phyloP scores from a whole-genome alignment of 2,113 vertebrate genomes.

The Lamprologus sp. region DNA sequence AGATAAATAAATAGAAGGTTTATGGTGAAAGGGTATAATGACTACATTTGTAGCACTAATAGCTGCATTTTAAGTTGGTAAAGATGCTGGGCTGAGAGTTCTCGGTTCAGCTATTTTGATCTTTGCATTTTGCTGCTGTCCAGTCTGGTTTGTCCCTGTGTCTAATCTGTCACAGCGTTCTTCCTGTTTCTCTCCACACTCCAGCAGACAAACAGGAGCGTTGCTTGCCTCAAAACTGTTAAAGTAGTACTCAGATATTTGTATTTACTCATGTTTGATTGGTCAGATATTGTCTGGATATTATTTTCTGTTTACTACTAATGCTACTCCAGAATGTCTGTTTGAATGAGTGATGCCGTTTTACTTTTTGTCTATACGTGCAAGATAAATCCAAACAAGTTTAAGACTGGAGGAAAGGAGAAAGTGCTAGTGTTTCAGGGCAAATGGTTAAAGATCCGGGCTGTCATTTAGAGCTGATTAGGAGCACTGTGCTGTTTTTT shows the following conservation, averaged over 20 bases:
- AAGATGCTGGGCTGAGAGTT: neutral
- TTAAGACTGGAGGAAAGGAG: constrained; percentile 2
- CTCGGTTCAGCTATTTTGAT: neutral
- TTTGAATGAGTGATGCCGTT: neutral
- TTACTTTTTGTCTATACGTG: neutral
- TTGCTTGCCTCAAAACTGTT: neutral
- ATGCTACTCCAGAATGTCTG: neutral
- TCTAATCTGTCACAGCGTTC: neutral
- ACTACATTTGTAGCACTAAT: neutral
- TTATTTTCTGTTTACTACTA: neutral
- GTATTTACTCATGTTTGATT: neutral
- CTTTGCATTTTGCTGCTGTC: neutral
- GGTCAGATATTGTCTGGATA: neutral
- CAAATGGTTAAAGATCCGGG: constrained; percentile 52
- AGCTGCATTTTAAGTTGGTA: neutral
- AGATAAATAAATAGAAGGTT: neutral
- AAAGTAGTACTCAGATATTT: neutral
- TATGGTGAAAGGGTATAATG: neutral
- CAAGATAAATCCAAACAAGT: constrained; percentile 15
- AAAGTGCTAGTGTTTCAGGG: constrained; percentile 43
- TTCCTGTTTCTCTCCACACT: neutral
- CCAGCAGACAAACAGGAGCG: constrained; percentile 16
- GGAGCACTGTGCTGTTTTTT: neutral
- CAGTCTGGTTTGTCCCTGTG: neutral
- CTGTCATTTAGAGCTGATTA: constrained; percentile 50